phyloP scores from a whole-genome alignment of 2,888 invertebrate species.

The Agonopterix heracliana region DNA sequence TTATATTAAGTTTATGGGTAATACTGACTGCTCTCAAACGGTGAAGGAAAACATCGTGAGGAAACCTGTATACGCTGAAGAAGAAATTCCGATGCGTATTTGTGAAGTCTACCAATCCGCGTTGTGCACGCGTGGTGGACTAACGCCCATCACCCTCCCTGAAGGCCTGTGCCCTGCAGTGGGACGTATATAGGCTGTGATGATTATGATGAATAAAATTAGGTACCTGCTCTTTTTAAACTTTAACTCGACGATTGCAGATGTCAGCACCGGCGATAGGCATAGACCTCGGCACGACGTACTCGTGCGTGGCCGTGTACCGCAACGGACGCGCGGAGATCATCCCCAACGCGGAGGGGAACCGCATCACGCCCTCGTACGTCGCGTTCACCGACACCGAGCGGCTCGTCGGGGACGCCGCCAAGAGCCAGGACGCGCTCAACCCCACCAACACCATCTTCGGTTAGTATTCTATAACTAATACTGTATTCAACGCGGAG shows the following conservation, averaged over 20 bases:
- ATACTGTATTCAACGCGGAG: constrained; percentile 8
- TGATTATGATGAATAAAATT: too few species aligned
- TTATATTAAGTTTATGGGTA: too few species aligned
- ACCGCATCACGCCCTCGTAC: constrained; percentile 26
- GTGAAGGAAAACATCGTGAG: too few species aligned
- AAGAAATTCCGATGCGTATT: too few species aligned
- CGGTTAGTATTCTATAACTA: constrained; percentile 26
- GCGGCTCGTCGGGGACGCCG: constrained; percentile 19
- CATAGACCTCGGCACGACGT: constrained; percentile 80
- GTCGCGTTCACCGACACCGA: constrained; percentile 46
- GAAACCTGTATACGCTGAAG: too few species aligned
- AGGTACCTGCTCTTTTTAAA: too few species aligned
- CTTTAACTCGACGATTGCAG: not conserved
- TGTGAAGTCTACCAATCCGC: too few species aligned
- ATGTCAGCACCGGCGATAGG: constrained; percentile 78
- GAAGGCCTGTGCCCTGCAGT: too few species aligned
- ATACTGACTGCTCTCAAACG: too few species aligned
- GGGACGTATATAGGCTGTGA: too few species aligned
- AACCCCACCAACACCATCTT: constrained; percentile 90
- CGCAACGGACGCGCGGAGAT: constrained; percentile 90
- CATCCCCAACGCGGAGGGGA: constrained; percentile 69
- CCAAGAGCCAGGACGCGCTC: constrained; percentile 70
- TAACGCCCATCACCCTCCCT: too few species aligned
- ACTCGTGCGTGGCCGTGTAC: constrained; percentile 78
- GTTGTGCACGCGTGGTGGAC: too few species aligned